Evolutionary conservation across 2,888 invertebrate genomes (phyloP), one percentile per base, ranked within the genome.

Genomic region (Stenurella melanura): DNA sequence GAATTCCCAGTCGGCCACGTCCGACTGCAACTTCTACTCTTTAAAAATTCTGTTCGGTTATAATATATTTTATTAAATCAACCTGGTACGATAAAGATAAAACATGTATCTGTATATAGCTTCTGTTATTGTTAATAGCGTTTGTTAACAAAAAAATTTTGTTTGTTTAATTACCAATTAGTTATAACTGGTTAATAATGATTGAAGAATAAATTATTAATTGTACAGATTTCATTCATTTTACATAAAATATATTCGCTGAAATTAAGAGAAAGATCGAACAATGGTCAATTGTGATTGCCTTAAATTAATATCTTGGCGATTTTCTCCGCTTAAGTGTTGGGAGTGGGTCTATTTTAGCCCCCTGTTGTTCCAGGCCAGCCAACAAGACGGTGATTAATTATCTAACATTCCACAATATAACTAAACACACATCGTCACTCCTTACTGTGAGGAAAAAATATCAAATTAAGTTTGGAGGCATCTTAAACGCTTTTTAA

Each of bases 381-480:
- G 78, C 84, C 85, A 87, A 87, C 86, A 78, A 87, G 87, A 86
- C 87, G 81, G 81, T 87, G 87, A 87, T 87, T 87, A 86, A 87
- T 87, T 83, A 82, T 81, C 79, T 82, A 81, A 83, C 86, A 87
- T 87, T 87, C 87, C 87, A 81, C 81, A 80, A 82, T 69, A 83
- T 78, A 78, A 80, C 83, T 85, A 85, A 85, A 85, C 83, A 84
- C 85, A 85, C 83, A 85, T 85, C 84, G 83, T 85, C 84, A 84
- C 84, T 85, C 79, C 82, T 82, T 75, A 77, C 78, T 68, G 78
- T 42, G 75, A 74, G 76, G 64, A 64, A 60, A 66, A 75, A 75
- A 75, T 73, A 73, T 67, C 73, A 67, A 73, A 73, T 73, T 73
- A 73, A 67, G 42, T 70, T 70, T 58, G 70, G 70, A 60, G 60